Evolutionary conservation across 2,888 invertebrate genomes (phyloP), one percentile per base, ranked within the genome.

Genomic region (Andrena hattorfiana): DNA sequence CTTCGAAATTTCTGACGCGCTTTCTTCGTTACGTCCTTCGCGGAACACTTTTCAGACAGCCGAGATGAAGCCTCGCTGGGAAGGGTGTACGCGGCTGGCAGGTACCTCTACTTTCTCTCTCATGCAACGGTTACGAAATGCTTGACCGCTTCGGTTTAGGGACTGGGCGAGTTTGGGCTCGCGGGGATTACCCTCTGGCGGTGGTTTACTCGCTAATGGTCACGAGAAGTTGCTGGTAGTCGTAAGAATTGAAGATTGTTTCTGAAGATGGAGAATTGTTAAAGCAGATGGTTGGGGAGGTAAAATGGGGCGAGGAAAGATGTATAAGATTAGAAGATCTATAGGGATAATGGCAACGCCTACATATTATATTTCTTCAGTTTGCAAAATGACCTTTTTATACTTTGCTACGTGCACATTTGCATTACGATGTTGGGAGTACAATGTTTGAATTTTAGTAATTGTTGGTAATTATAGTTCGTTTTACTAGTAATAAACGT

Each of bases 1-100:
- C 73, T 79, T 85, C 60, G 64, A 51, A 67, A 56, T 67, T 49
- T 74, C 74, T 71, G 30, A 78, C 23, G 26, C 10, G 26, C 32
- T 30, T 54, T 62, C 69, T 8, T 62, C 66, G 62, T 32, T 67
- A 54, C 56, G 64, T 51, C 77, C 56, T 73, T 68, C 60, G 35
- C 56, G 13, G 28, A 70, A n/a, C 42, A 49, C 8, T 75, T 64
- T 73, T 73, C 35, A 54, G 16, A 13, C 32, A 26, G 28, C 10
- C 49, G 16, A 13, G 51, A 62, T 32, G 23, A 56, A 51, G 51
- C 8, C 42, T 42, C 42, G 16, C 16, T 16, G 51, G 56, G 10
- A 26, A 56, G 23, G 23, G 56, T 23, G 0, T 23, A 20, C 23
- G 13, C 26, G 26, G 26, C 23, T 23, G 23, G 56, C 60, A 62